A percentile compares a stretch with the other conserved stretches of the same genome.
phyloP scores from a whole-genome alignment of 2,797 vertebrate species.

The Falco novaeseelandiae region DNA sequence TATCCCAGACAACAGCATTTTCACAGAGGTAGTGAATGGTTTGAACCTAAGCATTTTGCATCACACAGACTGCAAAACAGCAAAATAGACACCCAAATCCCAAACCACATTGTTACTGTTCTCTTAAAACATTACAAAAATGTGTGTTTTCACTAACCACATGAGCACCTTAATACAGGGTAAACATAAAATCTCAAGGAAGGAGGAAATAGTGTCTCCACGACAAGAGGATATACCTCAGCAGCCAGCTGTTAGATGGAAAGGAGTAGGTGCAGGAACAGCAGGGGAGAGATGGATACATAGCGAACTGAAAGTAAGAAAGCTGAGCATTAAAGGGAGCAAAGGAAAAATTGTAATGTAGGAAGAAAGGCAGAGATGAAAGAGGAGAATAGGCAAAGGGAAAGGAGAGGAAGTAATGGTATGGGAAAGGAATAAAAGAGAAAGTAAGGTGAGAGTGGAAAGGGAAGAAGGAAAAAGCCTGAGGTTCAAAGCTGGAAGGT shows the following conservation, averaged over 20 bases:
- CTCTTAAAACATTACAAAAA: not conserved
- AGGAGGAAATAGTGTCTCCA: not conserved
- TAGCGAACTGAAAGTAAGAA: not conserved
- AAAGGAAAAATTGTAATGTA: not conserved
- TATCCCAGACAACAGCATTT: not conserved
- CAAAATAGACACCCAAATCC: not conserved
- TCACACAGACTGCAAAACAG: not conserved
- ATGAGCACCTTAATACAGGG: not conserved
- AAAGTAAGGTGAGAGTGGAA: not conserved
- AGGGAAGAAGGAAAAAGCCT: not conserved
- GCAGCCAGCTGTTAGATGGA: not conserved
- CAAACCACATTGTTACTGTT: not conserved
- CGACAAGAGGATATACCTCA: not conserved
- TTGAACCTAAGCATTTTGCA: not conserved
- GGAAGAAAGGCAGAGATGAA: not conserved
- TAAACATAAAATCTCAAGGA: not conserved
- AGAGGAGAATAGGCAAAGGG: not conserved
- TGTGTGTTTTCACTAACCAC: fast-evolving
- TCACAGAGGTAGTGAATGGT: not conserved
- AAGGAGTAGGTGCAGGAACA: not conserved
- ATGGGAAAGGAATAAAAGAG: not conserved
- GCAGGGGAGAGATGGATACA: not conserved
- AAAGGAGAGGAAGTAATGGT: not conserved
- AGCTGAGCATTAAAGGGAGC: not conserved
- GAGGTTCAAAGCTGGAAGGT: not conserved